Evolutionary conservation across 2,113 vertebrate genomes (phyloP).

Genomic region (human (Homo sapiens)): DNA sequence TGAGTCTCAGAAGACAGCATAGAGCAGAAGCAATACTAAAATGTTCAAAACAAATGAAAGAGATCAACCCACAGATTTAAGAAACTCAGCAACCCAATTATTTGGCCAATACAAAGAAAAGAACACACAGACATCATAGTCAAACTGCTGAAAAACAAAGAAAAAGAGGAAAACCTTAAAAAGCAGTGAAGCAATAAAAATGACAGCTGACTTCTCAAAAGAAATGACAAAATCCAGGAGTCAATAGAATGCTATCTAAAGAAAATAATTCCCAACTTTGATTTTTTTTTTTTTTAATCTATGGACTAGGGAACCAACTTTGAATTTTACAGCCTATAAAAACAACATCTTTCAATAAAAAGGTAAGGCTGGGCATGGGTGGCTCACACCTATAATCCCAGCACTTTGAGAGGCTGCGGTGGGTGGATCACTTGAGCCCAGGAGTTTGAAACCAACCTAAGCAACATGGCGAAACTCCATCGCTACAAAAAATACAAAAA

Average conservation of each 20-base stretch:
- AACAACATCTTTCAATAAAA: constrained; percentile 5
- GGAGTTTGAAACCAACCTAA: no score
- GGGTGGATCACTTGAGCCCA: no score
- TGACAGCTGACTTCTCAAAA: neutral
- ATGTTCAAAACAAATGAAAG: constrained; percentile 12
- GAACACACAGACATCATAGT: neutral
- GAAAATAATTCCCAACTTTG: constrained; percentile 12
- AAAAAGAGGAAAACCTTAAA: constrained; percentile 3
- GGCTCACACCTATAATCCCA: no score
- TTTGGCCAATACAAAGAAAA: neutral
- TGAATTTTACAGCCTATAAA: constrained; percentile 36
- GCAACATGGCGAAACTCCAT: no score
- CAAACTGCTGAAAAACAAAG: neutral
- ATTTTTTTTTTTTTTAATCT: neutral
- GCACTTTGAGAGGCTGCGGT: no score
- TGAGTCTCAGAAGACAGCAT: neutral
- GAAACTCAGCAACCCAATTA: neutral
- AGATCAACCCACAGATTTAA: neutral
- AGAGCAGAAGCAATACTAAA: neutral
- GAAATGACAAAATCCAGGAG: constrained; percentile 26
- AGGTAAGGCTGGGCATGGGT: neutral
- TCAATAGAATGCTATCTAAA: neutral
- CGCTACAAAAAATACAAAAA: no score
- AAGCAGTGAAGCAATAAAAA: neutral
- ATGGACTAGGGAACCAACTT: neutral